Base-by-base conservation (phyloP, 2,113 vertebrate species). In the Bos javanicus region DNA sequence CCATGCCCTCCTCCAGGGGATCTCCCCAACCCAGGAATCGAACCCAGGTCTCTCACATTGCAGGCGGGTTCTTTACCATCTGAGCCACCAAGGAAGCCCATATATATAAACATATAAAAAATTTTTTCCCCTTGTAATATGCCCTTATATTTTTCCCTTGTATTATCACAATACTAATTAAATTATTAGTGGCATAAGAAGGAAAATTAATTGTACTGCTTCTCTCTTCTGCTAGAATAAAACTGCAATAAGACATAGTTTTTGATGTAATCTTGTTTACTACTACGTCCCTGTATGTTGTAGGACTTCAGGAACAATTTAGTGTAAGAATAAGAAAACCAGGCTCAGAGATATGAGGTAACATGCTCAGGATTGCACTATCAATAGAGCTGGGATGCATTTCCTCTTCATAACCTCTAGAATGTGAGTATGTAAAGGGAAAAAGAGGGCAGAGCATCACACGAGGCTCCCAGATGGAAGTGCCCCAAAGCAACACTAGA, bases 251-350 rank as follows among this genome's bases (percentile, higher is more conserved):
- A n/a, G 60, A 23, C 2, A 6, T 12, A 0, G 12, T 19, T 7
- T 15, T 36, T 71, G n/a, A 1, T 21, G 5, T 15, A 1, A 17
- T 3, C 43, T 19, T 1, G 13, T 26, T 52, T 16, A 10, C 25
- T 33, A 0, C n/a, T 16, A 0, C 43, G 36, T 74, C n/a, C 30
- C 21, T 39, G 43, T 36, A 6, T 60, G 1, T 6, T 2, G 4
- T 54, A 54, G 67, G 46, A 9, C 43, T 12, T 21, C n/a, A 30
- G 76, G 39, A 16, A n/a, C 2, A 14, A 4, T 9, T 17, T 19
- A 9, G n/a, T 7, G 76, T 19, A 11, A 10, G 48, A 3, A 16
- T 0, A 48, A 78, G 43, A 59, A 26, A 3, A 9, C 1, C 2
- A 33, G n/a, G 74, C 87, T 67, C n/a, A 0, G 82, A 46, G 48